These are phyloP conservation scores for Spinibarbus caldwelli DNA, from an alignment of 2,797 vertebrate species.

Conservation along the genomic window DNA sequence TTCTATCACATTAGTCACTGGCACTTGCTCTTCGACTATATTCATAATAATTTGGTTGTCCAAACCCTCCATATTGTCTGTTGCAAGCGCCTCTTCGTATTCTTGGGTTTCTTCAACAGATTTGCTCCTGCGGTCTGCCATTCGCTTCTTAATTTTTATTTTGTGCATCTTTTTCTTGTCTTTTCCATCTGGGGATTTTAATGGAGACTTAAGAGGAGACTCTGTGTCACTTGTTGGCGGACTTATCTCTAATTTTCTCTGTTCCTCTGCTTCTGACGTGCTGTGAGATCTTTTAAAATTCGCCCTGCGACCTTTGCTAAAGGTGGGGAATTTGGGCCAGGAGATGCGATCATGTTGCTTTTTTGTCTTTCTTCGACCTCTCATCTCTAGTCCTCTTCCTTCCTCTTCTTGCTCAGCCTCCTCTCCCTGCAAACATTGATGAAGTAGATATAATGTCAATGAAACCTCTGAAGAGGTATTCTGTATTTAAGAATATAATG, in stretches of 20 bases:
- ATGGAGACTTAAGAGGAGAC: conserved; percentile 79
- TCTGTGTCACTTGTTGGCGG: conserved; percentile 91
- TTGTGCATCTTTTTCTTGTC: conserved; percentile 79
- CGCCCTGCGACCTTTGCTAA: conserved; percentile 80
- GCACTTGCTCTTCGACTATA: conserved; percentile 56
- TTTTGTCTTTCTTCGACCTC: conserved; percentile 81
- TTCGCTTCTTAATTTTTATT: conserved; percentile 79
- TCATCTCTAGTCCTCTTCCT: conserved; percentile 71
- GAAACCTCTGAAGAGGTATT: neutral
- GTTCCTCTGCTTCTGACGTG: conserved; percentile 92
- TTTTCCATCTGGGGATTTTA: conserved; percentile 69
- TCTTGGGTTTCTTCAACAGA: conserved; percentile 73
- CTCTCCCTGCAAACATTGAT: conserved; percentile 72
- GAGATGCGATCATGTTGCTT: conserved; percentile 86
- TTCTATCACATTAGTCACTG: conserved; percentile 64
- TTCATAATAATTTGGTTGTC: conserved; percentile 64
- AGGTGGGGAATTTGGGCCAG: conserved; percentile 93
- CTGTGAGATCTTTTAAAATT: conserved; percentile 91
- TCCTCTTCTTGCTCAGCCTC: conserved; percentile 74
- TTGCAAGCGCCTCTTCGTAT: conserved; percentile 63
- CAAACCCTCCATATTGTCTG: conserved; percentile 59
- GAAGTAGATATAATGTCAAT: conserved; percentile 45
- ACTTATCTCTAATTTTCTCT: conserved; percentile 80
- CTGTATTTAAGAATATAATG: neutral
- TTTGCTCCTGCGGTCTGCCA: conserved; percentile 80